phyloP scores from a whole-genome alignment of 2,113 vertebrate species.

The Neolamprologus cancellatus region DNA sequence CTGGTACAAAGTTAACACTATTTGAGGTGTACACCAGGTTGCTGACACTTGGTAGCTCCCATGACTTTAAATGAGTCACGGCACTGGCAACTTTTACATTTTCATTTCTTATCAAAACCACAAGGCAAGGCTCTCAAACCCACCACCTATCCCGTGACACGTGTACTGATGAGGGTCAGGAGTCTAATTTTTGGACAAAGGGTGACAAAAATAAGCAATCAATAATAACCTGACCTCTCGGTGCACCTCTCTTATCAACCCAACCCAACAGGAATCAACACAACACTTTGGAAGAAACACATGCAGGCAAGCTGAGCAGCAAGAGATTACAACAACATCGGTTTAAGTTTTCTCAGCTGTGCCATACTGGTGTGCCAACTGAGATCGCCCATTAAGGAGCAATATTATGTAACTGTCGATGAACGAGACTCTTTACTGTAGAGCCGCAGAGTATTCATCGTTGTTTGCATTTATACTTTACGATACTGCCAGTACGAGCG shows the following conservation, averaged over 20 bases:
- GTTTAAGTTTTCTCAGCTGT: neutral
- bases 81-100: neutral
- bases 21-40: neutral
- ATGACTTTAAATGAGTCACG: neutral
- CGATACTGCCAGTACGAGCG: neutral
- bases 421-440: neutral
- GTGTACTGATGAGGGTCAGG: neutral
- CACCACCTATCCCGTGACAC: neutral
- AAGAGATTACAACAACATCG: conserved; percentile 1
- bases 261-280: neutral
- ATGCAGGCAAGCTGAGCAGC: neutral
- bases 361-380: neutral
- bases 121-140: neutral
- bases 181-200: neutral
- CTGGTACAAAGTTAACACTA: neutral
- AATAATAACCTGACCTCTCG: neutral
- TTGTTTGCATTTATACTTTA: neutral
- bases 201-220: neutral
- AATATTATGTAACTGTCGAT: neutral
- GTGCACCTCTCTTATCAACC: neutral
- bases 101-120: neutral
- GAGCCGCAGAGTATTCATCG: neutral
- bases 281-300: neutral
- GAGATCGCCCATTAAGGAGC: neutral
- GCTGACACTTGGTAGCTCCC: neutral